Base-by-base conservation (phyloP, 2,797 vertebrate genomes). In the Phoxinus dragarum region DNA sequence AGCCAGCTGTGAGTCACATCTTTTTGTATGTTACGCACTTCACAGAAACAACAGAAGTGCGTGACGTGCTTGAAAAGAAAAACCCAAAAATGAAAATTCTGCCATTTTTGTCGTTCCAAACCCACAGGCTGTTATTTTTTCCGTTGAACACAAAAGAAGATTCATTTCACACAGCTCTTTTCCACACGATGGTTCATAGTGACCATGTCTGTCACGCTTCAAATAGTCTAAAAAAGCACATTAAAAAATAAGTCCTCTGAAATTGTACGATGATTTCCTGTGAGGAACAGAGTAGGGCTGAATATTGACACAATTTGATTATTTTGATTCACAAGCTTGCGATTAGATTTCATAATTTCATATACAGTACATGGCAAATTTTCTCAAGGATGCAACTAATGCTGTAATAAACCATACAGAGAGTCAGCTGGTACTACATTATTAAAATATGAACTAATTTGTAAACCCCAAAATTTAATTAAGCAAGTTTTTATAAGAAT, bases 1-100 rank as follows among this genome's bases (percentile, higher is more conserved):
- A 40, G 67, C 36, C 44, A 54, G 47, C 42, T 40, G 72, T 75
- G 72, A 83, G 81, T 75, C 72, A 83, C 81, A 47, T 44, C 69
- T 77, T 64, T 47, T 36, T 36, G 54, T 64, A 52, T 27, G 42
- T 44, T 40, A 66, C 59, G 47, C 23, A 21, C 71, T 75, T 66
- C 47, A 40, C 34, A 17, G 66, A 69, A 81, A 81, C 21, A 52
- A 54, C 21, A 54, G 64, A 81, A 47, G 59, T 12, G 59, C 4
- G 64, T 79, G 59, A 79, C 10, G n/a, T 19, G 40, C 40, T 66
- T 79, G 27, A 77, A 47, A 79, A 79, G 56, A n/a, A 79, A 44
- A 27, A 64, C 56, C 38, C 38, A 16, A 68, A 23, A 17, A 74
- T 36, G 1, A 17, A n/a, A 47, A 64, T 4, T 59, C 10, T 7